Base-by-base conservation (phyloP, 1,140 invertebrate genomes). In the Drosophila biarmipes region DNA sequence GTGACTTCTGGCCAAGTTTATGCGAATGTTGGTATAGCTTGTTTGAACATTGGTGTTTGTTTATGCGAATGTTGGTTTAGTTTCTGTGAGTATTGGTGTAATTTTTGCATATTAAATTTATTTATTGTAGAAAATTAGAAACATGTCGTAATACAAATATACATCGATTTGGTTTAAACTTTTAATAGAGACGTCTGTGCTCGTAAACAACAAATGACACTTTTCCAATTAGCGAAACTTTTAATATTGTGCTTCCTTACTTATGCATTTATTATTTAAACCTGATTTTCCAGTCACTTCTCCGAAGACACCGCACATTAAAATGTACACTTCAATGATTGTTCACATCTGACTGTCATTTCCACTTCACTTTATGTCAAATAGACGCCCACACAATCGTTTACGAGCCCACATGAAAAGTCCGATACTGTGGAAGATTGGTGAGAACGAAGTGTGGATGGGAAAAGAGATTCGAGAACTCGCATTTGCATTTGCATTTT, bases 401-500 rank as follows among this genome's bases (percentile, higher is more conserved):
- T 64, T 46, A 40, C 11, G 14, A 38, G 48, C 59, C 54, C 55
- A 45, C 38, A 67, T 69, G 37, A 29, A 49, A 15, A n/a, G n/a
- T 17, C n/a, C 21, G 21, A 72, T 59, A 48, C 31, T 24, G 35
- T 11, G 21, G 12, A 43, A 51, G 27, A 71, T 38, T 69, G 67
- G 43, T 38, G 64, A 12, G 63, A 43, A 71, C n/a, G n/a, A n/a
- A 31, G 31, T 15, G 48, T 27, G 42, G 54, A 63, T 27, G 66
- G 29, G 27, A 31, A 49, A 38, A 42, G 31, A 49, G 43, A 58
- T 58, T 68, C 17, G 24, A 58, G 46, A 59, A 48, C 21, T 72
- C 46, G 49, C 48, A 73, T 73, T 73, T 73, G 49, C 48, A 73
- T 73, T 73, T 73, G 71, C 71, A 73, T 73, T 73, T 73, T 52